Percentiles rank a stretch among this genome's conserved stretches.
phyloP scores from a whole-genome alignment of 2,888 invertebrate species.

The Sussaba pulchella region DNA sequence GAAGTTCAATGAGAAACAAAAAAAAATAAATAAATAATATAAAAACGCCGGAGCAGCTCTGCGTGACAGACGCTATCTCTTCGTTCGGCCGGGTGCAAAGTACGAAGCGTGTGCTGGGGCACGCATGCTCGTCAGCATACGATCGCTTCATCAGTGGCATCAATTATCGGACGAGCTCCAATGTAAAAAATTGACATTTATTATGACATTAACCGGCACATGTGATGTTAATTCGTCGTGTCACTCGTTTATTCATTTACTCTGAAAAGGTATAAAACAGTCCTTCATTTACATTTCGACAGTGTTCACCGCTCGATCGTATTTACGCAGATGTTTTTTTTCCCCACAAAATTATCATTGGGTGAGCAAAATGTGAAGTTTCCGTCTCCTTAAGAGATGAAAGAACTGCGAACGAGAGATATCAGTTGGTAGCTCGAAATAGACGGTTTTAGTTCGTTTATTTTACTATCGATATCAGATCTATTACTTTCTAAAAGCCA shows the following conservation, averaged over 20 bases:
- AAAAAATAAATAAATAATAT: slow-evolving; percentile 11
- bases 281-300: too few relatives aligned
- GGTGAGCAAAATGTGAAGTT: too few relatives aligned
- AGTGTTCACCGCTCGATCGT: too few relatives aligned
- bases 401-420: too few relatives aligned
- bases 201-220: slow-evolving; percentile 55
- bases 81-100: slow-evolving; percentile 51
- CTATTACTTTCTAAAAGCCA: too few relatives aligned
- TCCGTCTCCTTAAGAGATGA: too few relatives aligned
- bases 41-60: slow-evolving; percentile 33
- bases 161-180: slow-evolving; percentile 39
- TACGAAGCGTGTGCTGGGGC: slow-evolving; percentile 18
- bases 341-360: too few relatives aligned
- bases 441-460: too few relatives aligned
- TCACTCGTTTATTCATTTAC: slow-evolving; percentile 48
- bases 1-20: slow-evolving; percentile 10
- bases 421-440: too few relatives aligned
- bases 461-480: too few relatives aligned
- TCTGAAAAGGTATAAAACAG: background rate
- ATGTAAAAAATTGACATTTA: slow-evolving; percentile 51
- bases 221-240: slow-evolving; percentile 55
- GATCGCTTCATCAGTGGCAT: slow-evolving; percentile 34
- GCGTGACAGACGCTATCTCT: slow-evolving; percentile 34
- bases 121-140: slow-evolving; percentile 36
- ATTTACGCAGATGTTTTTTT: too few relatives aligned